Evolutionary conservation across 2,113 vertebrate species (phyloP).

Genomic region (Larimichthys polyactis): DNA sequence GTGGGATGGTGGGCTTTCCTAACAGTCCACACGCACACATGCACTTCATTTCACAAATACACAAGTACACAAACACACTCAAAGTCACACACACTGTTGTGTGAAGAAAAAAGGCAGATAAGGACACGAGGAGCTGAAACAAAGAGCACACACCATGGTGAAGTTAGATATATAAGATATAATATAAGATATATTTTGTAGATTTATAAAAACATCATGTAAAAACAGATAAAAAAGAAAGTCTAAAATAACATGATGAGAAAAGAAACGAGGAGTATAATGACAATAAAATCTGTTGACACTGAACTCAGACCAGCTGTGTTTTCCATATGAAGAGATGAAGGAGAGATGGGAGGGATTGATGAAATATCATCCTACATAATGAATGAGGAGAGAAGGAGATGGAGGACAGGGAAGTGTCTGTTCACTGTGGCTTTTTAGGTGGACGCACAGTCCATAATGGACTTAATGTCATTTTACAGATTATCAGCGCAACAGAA

Average conservation of each 20-base stretch:
- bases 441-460: slow-evolving; percentile 18
- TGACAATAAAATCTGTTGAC: not conserved
- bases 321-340: not conserved
- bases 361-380: slow-evolving; percentile 31
- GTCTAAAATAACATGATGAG: not conserved
- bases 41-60: slow-evolving; percentile 4
- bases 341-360: not conserved
- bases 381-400: slow-evolving; percentile 21
- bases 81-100: not conserved
- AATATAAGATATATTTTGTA: not conserved
- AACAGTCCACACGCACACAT: not conserved
- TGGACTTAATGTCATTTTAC: slow-evolving; percentile 48
- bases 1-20: not conserved
- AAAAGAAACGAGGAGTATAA: not conserved
- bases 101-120: not conserved
- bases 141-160: slow-evolving; percentile 13
- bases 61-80: slow-evolving; percentile 1
- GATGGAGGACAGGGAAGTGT: slow-evolving; percentile 21
- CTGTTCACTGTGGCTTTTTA: slow-evolving; percentile 10
- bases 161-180: not conserved
- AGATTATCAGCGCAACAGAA: not conserved
- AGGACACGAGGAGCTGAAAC: slow-evolving; percentile 12
- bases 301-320: slow-evolving; percentile 19
- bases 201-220: not conserved
- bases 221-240: not conserved